A percentile compares a stretch with the other conserved stretches of the same genome.
These are phyloP conservation scores for Polypedilum vanderplanki DNA, from an alignment of 1,140 invertebrate genomes.

Conservation along the genomic window DNA sequence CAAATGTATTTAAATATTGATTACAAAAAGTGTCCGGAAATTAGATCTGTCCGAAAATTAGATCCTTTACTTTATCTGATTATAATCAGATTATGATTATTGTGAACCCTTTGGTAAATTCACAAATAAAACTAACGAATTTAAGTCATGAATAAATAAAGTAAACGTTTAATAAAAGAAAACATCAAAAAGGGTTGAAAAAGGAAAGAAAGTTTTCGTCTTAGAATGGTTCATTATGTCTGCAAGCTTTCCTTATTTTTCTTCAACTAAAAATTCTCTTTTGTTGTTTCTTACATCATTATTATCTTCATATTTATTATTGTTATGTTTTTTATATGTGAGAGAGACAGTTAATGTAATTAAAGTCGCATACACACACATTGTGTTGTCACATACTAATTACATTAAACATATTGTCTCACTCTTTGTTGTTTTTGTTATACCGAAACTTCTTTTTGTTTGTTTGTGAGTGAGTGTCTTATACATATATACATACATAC, in stretches of 20 bases:
- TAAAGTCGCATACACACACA: background rate
- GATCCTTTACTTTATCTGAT: too few relatives aligned
- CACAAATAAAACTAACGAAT: too few relatives aligned
- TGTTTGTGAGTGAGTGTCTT: background rate
- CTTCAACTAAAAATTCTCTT: background rate
- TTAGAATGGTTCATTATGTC: background rate
- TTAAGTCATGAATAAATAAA: too few relatives aligned
- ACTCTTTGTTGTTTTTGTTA: background rate
- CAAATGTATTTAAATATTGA: too few relatives aligned
- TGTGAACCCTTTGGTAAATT: too few relatives aligned
- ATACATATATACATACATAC: background rate
- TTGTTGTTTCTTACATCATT: background rate
- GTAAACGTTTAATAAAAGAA: too few relatives aligned
- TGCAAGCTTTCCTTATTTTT: background rate
- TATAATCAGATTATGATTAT: too few relatives aligned
- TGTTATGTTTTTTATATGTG: background rate
- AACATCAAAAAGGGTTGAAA: background rate
- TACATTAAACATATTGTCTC: background rate
- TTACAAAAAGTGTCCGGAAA: too few relatives aligned
- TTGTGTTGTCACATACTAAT: constrained; percentile 7
- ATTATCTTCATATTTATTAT: background rate
- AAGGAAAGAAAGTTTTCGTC: background rate
- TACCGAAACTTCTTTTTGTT: background rate
- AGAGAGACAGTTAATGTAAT: background rate
- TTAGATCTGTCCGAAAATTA: too few relatives aligned